Percentiles rank a stretch among this genome's conserved stretches.
phyloP scores from a whole-genome alignment of 1,140 invertebrate genomes.

The Drosophila bocqueti region DNA sequence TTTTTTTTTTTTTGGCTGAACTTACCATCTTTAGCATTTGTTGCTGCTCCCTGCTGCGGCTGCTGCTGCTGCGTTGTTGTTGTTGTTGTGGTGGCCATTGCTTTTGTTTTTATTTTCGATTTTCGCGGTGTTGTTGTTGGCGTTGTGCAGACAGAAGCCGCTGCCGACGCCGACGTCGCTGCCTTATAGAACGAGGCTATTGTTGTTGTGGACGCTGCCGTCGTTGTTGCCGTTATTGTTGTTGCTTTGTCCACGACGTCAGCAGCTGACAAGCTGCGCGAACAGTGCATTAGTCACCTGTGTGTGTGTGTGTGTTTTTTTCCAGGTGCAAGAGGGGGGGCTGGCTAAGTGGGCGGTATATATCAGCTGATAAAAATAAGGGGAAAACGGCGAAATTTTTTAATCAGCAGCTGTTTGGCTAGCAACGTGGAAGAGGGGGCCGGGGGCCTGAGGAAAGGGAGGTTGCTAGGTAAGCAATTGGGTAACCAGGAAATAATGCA shows the following conservation, averaged over 20 bases:
- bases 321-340: conserved; percentile 28
- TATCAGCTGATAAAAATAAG: conserved; percentile 40
- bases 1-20: conserved; percentile 4
- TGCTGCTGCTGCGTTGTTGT: conserved; percentile 35
- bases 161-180: conserved; percentile 57
- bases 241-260: conserved; percentile 70
- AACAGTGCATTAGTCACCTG: conserved; percentile 79
- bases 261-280: conserved; percentile 80
- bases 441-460: not conserved
- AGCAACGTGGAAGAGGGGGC: too few species aligned
- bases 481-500: conserved; percentile 28
- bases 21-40: conserved; percentile 80
- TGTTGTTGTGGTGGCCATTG: conserved; percentile 69
- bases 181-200: conserved; percentile 61
- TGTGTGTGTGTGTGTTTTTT: not conserved
- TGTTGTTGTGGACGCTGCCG: conserved; percentile 54
- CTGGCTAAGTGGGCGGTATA: conserved; percentile 13
- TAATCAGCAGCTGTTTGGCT: conserved; percentile 15
- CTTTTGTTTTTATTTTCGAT: conserved; percentile 27
- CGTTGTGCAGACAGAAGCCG: conserved; percentile 68
- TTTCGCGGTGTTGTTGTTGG: conserved; percentile 44
- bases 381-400: conserved; percentile 4
- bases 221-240: conserved; percentile 56
- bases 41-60: conserved; percentile 36
- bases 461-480: conserved; percentile 6